phyloP scores from a whole-genome alignment of 2,113 vertebrate genomes.

The Elephas maximus region DNA sequence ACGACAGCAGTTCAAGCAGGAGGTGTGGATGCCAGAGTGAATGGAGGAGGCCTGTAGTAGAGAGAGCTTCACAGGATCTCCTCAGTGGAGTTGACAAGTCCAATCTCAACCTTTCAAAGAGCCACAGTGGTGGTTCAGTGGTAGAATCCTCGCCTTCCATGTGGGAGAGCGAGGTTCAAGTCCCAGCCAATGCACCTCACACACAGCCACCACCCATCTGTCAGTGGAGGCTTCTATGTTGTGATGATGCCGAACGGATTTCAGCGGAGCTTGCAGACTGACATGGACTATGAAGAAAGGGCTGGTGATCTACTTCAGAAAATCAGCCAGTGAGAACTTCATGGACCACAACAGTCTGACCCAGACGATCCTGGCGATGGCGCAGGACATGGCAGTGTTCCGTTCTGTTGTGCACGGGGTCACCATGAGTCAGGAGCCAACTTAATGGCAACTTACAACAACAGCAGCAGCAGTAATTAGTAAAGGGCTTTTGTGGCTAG shows the following conservation, averaged over 20 bases:
- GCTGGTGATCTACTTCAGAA: neutral
- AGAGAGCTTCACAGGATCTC: neutral
- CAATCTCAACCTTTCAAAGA: neutral
- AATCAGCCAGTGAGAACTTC: neutral
- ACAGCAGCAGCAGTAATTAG: neutral
- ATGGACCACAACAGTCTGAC: neutral
- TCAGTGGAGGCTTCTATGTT: neutral
- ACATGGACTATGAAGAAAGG: neutral
- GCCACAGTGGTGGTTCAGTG: neutral
- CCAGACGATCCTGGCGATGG: neutral
- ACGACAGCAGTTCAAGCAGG: neutral
- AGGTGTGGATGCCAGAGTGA: too few species aligned
- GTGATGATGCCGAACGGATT: neutral
- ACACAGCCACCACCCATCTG: neutral
- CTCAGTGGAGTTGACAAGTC: neutral
- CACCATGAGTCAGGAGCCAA: neutral
- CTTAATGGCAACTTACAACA: neutral
- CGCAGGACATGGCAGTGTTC: neutral
- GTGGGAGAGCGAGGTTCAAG: neutral
- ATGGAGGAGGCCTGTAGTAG: neutral
- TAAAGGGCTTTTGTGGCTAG: neutral
- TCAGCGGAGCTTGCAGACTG: neutral
- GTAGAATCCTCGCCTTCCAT: neutral
- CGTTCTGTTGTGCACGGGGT: neutral
- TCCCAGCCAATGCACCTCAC: neutral